phyloP scores from a whole-genome alignment of 2,888 invertebrate species.

The Malacosoma neustria region DNA sequence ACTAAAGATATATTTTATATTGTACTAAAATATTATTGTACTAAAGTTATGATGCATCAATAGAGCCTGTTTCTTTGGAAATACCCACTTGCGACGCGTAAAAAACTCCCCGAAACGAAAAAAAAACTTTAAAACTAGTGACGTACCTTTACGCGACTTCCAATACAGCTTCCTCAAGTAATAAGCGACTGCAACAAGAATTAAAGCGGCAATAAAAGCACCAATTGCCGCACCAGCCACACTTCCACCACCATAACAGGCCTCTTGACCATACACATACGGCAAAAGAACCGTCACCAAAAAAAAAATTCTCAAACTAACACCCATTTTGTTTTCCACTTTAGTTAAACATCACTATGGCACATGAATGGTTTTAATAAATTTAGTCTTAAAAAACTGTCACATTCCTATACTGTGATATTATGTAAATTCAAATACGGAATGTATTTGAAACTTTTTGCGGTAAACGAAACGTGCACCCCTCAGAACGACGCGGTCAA shows the following conservation, averaged over 20 bases:
- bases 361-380: constrained; percentile 38
- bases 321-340: constrained; percentile 51
- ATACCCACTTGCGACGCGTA: too few relatives aligned
- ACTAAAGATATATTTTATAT: too few relatives aligned
- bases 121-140: constrained; percentile 1
- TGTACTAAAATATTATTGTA: too few relatives aligned
- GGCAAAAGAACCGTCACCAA: constrained; percentile 59
- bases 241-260: constrained; percentile 80
- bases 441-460: constrained; percentile 38
- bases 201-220: constrained; percentile 78
- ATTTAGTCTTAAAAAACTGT: constrained; percentile 20
- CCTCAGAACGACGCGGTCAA: constrained; percentile 54
- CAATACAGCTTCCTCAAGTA: constrained; percentile 77
- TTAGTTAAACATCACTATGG: constrained; percentile 57
- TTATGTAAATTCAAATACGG: constrained; percentile 29
- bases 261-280: constrained; percentile 61
- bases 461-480: constrained; percentile 39
- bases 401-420: constrained; percentile 56
- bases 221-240: constrained; percentile 82
- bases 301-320: constrained; percentile 45
- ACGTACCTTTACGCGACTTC: constrained; percentile 74
- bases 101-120: too few relatives aligned
- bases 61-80: too few relatives aligned
- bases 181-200: constrained; percentile 73
- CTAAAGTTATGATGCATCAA: too few relatives aligned